Percentiles rank a stretch among this genome's conserved stretches.
Conservation (phyloP, 1,140 invertebrate species). For the Cydia pomonella region DNA sequence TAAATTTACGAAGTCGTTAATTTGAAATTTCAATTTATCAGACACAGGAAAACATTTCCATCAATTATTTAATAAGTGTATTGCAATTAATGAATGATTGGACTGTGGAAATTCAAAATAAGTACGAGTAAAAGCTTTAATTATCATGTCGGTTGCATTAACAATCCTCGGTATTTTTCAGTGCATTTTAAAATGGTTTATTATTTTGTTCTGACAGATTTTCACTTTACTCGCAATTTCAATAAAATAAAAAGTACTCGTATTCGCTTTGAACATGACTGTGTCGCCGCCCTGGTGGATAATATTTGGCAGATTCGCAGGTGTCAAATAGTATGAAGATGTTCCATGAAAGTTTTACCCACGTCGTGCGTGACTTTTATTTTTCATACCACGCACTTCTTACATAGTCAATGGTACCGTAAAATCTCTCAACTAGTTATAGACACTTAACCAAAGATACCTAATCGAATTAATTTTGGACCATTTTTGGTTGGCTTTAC, state of each 20-base stretch:
- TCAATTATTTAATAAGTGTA: slow-evolving; percentile 14
- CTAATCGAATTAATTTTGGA: too few species aligned
- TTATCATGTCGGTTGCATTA: slow-evolving; percentile 3
- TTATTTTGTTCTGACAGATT: background rate
- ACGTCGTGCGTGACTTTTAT: too few species aligned
- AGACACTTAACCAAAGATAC: too few species aligned
- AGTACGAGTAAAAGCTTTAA: slow-evolving; percentile 3
- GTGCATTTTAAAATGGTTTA: background rate
- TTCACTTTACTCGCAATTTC: background rate
- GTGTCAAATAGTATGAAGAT: too few species aligned
- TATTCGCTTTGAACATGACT: too few species aligned
- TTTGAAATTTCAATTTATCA: background rate
- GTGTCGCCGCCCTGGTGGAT: too few species aligned
- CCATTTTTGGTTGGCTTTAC: too few species aligned
- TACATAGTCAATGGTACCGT: too few species aligned
- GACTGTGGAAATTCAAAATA: background rate
- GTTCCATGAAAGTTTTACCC: too few species aligned
- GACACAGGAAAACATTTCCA: background rate
- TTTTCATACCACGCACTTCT: too few species aligned
- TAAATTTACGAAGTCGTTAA: background rate
- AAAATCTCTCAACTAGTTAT: too few species aligned
- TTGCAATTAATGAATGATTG: background rate
- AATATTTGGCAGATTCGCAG: too few species aligned
- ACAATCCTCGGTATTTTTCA: background rate
- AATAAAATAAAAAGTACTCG: background rate